These are phyloP conservation scores for Echinometra lucunter DNA, from an alignment of 53 echinoderm and acorn worm species.

Conservation along the genomic window DNA sequence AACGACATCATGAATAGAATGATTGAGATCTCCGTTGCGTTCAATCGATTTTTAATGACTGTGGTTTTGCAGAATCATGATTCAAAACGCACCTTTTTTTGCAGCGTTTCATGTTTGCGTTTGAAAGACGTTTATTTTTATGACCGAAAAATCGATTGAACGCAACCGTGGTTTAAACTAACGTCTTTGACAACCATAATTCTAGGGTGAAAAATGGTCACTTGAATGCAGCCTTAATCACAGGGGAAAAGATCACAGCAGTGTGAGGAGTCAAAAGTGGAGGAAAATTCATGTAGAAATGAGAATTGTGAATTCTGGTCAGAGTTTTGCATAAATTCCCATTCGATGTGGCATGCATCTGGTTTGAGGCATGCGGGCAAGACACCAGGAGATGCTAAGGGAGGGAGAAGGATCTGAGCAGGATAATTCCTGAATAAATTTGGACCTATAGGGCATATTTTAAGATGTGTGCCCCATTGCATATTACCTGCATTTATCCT, in stretches of 20 bases:
- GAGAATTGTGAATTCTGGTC: constrained; percentile 1
- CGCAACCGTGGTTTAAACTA: too few relatives aligned
- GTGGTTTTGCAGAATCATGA: too few relatives aligned
- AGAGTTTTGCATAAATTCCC: not conserved
- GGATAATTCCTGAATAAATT: not conserved
- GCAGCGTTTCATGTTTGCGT: too few relatives aligned
- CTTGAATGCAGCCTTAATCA: too few relatives aligned
- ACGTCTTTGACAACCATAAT: too few relatives aligned
- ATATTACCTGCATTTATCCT: not conserved
- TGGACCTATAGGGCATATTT: not conserved
- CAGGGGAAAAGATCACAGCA: not conserved
- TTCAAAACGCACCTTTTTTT: too few relatives aligned
- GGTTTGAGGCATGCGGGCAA: not conserved
- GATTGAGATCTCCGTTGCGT: too few relatives aligned
- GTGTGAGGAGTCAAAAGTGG: not conserved
- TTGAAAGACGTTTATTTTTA: too few relatives aligned
- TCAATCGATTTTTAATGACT: too few relatives aligned
- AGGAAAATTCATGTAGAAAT: not conserved
- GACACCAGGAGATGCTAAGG: not conserved
- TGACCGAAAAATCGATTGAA: too few relatives aligned
- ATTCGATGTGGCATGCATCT: constrained; percentile 8
- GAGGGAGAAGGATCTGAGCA: not conserved
- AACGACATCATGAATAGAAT: too few relatives aligned
- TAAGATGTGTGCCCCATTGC: not conserved
- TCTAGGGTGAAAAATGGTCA: too few relatives aligned